phyloP scores from a whole-genome alignment of 2,113 vertebrate species.

The Cnemophilus loriae region DNA sequence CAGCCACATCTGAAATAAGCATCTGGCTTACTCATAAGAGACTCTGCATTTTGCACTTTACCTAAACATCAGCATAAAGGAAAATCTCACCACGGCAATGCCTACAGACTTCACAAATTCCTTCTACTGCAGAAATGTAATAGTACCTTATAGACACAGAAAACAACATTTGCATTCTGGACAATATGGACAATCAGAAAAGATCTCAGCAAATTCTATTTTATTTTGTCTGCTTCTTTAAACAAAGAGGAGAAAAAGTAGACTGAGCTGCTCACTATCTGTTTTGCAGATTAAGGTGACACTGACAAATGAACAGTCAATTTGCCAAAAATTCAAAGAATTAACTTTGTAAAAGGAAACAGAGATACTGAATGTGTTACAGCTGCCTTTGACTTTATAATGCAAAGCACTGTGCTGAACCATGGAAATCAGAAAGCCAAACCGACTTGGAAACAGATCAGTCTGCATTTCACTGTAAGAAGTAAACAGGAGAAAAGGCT shows the following conservation, averaged over 20 bases:
- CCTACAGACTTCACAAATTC: not conserved
- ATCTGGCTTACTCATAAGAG: not conserved
- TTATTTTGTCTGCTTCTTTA: not conserved
- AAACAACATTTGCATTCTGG: not conserved
- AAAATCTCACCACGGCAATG: not conserved
- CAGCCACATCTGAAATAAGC: not conserved
- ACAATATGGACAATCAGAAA: not conserved
- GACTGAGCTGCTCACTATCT: not conserved
- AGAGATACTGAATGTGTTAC: not conserved
- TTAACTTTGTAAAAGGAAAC: not conserved
- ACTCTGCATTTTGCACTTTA: not conserved
- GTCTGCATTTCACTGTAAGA: not conserved
- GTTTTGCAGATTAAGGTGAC: constrained; percentile 12
- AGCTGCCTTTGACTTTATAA: not conserved
- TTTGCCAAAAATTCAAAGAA: constrained; percentile 43
- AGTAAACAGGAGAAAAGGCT: not conserved
- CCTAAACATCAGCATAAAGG: not conserved
- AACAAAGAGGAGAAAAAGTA: not conserved
- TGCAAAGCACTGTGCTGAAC: not conserved
- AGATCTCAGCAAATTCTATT: not conserved
- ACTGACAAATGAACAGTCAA: constrained; percentile 11
- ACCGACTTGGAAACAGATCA: not conserved
- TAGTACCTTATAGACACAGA: not conserved
- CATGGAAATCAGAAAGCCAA: not conserved
- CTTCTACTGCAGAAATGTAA: not conserved